Percentiles rank a stretch among this genome's conserved stretches.
These are phyloP conservation scores for Melanophora roralis DNA, from an alignment of 2,888 invertebrate genomes.

Conservation along the genomic window DNA sequence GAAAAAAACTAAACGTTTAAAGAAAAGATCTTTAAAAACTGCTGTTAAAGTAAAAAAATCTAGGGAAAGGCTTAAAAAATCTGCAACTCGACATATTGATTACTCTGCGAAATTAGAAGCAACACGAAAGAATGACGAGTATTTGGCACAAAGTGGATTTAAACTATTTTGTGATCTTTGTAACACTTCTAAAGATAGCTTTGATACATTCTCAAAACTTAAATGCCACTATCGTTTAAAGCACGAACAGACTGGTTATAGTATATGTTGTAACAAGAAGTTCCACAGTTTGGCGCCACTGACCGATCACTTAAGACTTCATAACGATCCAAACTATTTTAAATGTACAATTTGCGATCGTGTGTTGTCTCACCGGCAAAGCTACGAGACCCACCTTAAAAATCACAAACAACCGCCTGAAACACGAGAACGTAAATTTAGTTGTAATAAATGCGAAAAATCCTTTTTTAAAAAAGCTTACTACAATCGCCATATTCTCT, in stretches of 20 bases:
- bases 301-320: conserved; percentile 72
- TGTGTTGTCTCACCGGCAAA: conserved; percentile 68
- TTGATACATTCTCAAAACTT: conserved; percentile 25
- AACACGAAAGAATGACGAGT: conserved; percentile 18
- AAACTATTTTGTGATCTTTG: conserved; percentile 49
- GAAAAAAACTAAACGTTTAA: too few species aligned
- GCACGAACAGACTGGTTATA: conserved; percentile 69
- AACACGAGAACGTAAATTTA: conserved; percentile 64
- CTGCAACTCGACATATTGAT: background rate
- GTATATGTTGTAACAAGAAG: conserved; percentile 72
- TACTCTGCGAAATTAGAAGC: background rate
- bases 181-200: conserved; percentile 15
- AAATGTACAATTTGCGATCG: conserved; percentile 70
- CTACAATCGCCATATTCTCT: conserved; percentile 64
- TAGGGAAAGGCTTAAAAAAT: background rate
- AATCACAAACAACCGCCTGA: conserved; percentile 66
- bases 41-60: background rate
- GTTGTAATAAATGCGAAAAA: conserved; percentile 73
- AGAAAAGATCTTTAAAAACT: background rate
- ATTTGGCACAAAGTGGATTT: conserved; percentile 36
- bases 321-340: conserved; percentile 72
- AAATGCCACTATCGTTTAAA: conserved; percentile 21
- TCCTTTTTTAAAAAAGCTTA: conserved; percentile 67
- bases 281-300: conserved; percentile 70
- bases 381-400: conserved; percentile 68